These are phyloP conservation scores for Pardalotus punctatus DNA, from an alignment of 2,113 vertebrate species.

Conservation along the genomic window DNA sequence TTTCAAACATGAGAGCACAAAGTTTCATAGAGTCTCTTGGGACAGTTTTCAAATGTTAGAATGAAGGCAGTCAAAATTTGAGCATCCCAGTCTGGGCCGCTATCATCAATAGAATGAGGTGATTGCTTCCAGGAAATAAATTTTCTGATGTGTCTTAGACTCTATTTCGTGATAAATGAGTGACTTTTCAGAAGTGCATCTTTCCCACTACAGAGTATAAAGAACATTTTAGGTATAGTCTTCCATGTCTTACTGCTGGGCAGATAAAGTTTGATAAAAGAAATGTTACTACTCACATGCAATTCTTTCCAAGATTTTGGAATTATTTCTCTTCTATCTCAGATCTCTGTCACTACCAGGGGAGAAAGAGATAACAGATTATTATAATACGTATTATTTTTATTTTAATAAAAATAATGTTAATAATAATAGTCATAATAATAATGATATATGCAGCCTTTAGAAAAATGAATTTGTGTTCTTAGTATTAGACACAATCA, in stretches of 20 bases:
- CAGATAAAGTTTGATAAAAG: background rate
- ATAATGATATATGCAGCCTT: background rate
- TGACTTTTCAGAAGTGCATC: background rate
- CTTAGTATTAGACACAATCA: constrained; percentile 7
- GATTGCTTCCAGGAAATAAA: background rate
- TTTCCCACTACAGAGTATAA: background rate
- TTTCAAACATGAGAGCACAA: background rate
- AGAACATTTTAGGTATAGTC: background rate
- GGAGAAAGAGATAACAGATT: background rate
- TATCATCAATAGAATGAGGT: background rate
- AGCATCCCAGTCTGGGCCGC: background rate
- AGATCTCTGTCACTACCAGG: background rate
- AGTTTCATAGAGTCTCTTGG: background rate
- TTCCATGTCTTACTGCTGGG: background rate
- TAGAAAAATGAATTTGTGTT: background rate
- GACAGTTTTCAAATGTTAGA: background rate
- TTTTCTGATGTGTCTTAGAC: background rate
- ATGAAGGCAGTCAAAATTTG: background rate
- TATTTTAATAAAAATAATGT: background rate
- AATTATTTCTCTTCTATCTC: background rate
- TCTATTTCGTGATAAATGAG: background rate
- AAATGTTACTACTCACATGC: background rate
- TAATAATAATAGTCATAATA: background rate
- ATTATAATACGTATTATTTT: background rate
- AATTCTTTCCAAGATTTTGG: background rate